Conservation (phyloP, 2,888 invertebrate species). For the Dyspetes luteomarginatus region DNA sequence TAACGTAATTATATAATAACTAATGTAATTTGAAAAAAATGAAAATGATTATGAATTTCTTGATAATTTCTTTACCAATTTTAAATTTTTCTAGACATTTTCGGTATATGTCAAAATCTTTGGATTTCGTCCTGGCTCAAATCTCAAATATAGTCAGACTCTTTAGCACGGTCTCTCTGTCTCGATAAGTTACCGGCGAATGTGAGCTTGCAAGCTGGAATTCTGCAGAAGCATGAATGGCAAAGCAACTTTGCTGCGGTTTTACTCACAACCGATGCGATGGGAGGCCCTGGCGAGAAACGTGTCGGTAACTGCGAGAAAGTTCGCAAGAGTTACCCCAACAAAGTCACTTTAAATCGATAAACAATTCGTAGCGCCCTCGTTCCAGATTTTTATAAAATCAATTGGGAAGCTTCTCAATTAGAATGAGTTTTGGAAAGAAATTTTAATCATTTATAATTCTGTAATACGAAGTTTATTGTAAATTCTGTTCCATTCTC, state of each 20-base stretch:
- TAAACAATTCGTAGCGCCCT: background rate
- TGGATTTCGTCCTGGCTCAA: background rate
- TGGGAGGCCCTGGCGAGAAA: constrained; percentile 1
- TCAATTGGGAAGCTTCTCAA: background rate
- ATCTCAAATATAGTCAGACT: background rate
- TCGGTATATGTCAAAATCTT: background rate
- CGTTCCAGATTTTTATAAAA: background rate
- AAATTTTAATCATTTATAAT: background rate
- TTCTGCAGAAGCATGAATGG: constrained; percentile 13
- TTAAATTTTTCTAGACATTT: background rate
- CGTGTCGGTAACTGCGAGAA: constrained; percentile 57
- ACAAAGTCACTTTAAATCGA: constrained; percentile 7
- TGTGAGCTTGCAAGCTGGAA: constrained; percentile 14
- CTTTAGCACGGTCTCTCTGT: background rate
- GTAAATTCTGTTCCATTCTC: background rate
- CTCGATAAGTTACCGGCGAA: constrained; percentile 62
- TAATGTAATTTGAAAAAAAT: no score
- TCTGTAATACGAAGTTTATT: background rate
- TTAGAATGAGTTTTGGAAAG: background rate
- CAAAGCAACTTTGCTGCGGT: constrained; percentile 28
- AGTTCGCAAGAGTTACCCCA: constrained; percentile 8
- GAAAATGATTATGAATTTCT: background rate
- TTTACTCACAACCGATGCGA: constrained; percentile 17
- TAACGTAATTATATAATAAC: no score
- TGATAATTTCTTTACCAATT: background rate